A percentile compares a stretch with the other conserved stretches of the same genome.
Conservation (phyloP, 2,113 vertebrate genomes). For the Tychaedon coryphoeus region DNA sequence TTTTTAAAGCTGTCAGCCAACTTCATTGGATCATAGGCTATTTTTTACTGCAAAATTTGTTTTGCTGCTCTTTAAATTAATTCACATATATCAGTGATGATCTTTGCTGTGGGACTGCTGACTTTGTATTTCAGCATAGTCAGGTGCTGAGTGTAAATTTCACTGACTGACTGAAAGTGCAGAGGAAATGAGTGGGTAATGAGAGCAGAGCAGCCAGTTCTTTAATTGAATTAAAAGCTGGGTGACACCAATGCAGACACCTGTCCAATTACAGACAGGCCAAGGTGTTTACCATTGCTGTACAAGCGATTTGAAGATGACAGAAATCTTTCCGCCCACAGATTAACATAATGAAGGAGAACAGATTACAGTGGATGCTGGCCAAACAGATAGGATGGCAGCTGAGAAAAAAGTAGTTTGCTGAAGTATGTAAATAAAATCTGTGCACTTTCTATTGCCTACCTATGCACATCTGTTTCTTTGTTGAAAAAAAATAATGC, state of each 20-base stretch:
- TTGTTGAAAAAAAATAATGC: neutral
- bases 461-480: slow-evolving; percentile 47
- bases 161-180: slow-evolving; percentile 78
- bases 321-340: slow-evolving; percentile 88
- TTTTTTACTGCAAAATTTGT: slow-evolving; percentile 14
- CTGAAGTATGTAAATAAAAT: slow-evolving; percentile 67
- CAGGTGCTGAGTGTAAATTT: slow-evolving; percentile 80
- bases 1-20: neutral
- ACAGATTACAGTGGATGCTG: slow-evolving; percentile 83
- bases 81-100: neutral
- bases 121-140: slow-evolving; percentile 76
- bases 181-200: slow-evolving; percentile 90
- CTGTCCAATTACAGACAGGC: slow-evolving; percentile 88
- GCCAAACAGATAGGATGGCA: slow-evolving; percentile 82
- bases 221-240: slow-evolving; percentile 99
- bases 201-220: slow-evolving; percentile 85
- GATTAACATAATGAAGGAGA: slow-evolving; percentile 90
- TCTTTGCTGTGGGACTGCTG: slow-evolving; percentile 52
- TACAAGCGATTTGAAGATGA: slow-evolving; percentile 81
- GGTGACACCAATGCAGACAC: slow-evolving; percentile 84
- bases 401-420: slow-evolving; percentile 70
- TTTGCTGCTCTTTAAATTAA: slow-evolving; percentile 36
- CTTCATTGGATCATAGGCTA: neutral
- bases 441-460: slow-evolving; percentile 14
- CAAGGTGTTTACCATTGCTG: slow-evolving; percentile 87